Base-by-base conservation (phyloP, 2,888 invertebrate genomes). In the Brachyptera putata region DNA sequence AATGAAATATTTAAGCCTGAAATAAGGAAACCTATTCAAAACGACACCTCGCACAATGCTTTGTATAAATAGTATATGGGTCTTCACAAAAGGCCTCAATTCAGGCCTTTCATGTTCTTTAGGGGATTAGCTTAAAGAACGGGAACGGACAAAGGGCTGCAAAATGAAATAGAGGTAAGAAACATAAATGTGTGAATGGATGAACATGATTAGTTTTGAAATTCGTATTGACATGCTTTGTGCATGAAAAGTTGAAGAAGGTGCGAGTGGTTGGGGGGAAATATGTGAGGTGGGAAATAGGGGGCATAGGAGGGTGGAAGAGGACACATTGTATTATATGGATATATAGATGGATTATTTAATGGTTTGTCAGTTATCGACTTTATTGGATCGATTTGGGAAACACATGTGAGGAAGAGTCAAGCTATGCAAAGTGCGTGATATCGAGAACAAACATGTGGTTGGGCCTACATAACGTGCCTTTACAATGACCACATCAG, bases 1-100 rank as follows among this genome's bases (percentile, higher is more conserved):
- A 64, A 64, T 64, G 64, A 64, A 64, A 64, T 64, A 62, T 64
- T 64, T 64, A 64, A 64, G 60, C 64, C 62, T 58, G 64, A 58
- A 64, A 64, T 64, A 64, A 64, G 64, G 62, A 62, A 59, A 62
- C 58, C 64, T 48, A 64, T 64, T 64, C 60, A 64, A 56, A 43
- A 61, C 64, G 62, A 63, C 64, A 61, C 64, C 62, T 60, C 57
- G 14, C 61, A 64, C 64, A 61, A 61, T 61, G 58, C 26, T 14
- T 34, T 53, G 58, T 49, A 62, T 64, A 64, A 64, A 64, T 64
- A 64, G 64, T 62, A 56, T 60, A 62, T 62, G 62, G 61, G 62
- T 53, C 36, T 50, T 34, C 46, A 63, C 64, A 64, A 63, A 64
- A 49, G 60, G 16, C 41, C 48, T 41, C 57, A 56, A 56, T 61